Evolutionary conservation across 23 tunicate genomes (phyloP).

Genomic region (Halocynthia roretzi): DNA sequence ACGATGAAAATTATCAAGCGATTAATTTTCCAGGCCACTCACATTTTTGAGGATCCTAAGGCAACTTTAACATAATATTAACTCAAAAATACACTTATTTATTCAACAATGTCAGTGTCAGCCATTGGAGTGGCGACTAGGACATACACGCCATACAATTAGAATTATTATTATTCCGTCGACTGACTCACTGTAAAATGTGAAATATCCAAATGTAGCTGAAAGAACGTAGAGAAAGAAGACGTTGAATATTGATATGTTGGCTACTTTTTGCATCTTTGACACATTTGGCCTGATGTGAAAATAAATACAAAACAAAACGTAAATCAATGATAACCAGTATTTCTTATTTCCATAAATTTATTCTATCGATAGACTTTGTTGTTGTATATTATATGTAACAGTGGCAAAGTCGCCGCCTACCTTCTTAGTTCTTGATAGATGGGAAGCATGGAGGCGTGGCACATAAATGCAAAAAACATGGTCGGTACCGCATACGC

Average conservation of each 20-base stretch:
- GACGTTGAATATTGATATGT: constrained; percentile 41
- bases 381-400: not conserved
- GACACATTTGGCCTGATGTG: constrained; percentile 45
- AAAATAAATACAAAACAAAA: not conserved
- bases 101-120: no score
- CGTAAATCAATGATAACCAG: not conserved
- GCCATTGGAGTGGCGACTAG: no score
- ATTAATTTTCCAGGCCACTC: no score
- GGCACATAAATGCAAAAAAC: constrained; percentile 90
- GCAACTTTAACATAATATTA: no score
- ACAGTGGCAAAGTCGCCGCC: constrained; percentile 1
- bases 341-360: not conserved
- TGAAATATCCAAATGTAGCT: constrained; percentile 73
- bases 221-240: constrained; percentile 39
- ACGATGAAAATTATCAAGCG: no score
- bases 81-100: no score
- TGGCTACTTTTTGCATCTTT: constrained; percentile 76
- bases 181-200: constrained; percentile 75
- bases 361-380: not conserved
- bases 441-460: constrained; percentile 94
- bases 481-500: constrained; percentile 93
- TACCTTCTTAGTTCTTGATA: constrained; percentile 80
- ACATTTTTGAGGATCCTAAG: no score
- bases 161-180: not conserved
- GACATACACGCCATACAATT: not conserved